Evolutionary conservation across 2,888 invertebrate genomes (phyloP).

Genomic region (Drosophila pegasa): DNA sequence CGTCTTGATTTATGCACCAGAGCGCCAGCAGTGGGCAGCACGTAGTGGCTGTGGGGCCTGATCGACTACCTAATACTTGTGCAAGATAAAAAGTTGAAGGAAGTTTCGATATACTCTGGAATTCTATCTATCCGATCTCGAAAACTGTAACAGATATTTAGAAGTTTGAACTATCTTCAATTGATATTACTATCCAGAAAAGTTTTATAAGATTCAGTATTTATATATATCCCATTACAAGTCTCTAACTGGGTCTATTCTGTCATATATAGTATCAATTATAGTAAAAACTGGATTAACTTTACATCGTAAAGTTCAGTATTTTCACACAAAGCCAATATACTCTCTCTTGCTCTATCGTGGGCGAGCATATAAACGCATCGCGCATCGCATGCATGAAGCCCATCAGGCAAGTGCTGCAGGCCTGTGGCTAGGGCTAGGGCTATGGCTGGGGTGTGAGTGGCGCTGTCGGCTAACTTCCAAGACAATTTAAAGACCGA

Average conservation of each 20-base stretch:
- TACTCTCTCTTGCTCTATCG: background rate
- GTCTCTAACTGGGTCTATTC: background rate
- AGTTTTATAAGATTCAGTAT: background rate
- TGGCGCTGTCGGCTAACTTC: constrained; percentile 22
- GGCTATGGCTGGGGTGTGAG: background rate
- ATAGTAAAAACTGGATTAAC: too few relatives aligned
- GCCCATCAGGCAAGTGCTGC: constrained; percentile 51
- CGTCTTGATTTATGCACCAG: constrained; percentile 63
- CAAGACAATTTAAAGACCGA: constrained; percentile 2
- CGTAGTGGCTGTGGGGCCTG: background rate
- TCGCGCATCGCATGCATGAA: constrained; percentile 56
- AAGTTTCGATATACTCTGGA: background rate
- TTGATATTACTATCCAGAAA: background rate
- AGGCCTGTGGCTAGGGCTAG: constrained; percentile 26
- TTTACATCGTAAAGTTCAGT: too few relatives aligned
- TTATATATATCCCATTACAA: background rate
- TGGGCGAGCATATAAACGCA: constrained; percentile 9
- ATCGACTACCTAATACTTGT: background rate
- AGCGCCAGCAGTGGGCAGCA: background rate
- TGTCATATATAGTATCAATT: too few relatives aligned
- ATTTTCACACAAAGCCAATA: background rate
- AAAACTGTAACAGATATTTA: background rate
- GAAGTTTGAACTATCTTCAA: too few relatives aligned
- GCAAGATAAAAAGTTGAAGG: background rate
- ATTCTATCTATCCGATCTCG: background rate